phyloP scores from a whole-genome alignment of 2,797 vertebrate genomes.

The Periparus ater region DNA sequence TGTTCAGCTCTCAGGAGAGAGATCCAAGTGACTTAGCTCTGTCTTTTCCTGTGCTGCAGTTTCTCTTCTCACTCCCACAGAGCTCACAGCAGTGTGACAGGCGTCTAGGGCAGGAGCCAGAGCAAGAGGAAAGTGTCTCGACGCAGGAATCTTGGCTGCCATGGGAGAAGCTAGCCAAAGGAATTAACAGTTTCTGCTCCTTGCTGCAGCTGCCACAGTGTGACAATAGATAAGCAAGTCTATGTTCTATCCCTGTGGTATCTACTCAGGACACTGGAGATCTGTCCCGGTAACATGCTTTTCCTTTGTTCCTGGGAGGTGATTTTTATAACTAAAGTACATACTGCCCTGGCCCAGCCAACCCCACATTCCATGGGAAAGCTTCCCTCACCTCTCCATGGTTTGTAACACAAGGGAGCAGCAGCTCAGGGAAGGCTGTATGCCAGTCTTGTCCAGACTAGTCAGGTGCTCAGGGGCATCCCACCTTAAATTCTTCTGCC shows the following conservation, averaged over 20 bases:
- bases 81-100: neutral
- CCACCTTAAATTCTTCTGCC: neutral
- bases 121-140: neutral
- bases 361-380: neutral
- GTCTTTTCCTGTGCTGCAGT: neutral
- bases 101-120: neutral
- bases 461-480: neutral
- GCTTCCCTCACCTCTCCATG: neutral
- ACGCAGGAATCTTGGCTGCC: neutral
- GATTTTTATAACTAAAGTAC: neutral
- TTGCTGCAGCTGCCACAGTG: neutral
- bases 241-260: neutral
- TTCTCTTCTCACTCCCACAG: neutral
- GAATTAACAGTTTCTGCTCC: neutral
- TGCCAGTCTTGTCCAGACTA: neutral
- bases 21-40: neutral
- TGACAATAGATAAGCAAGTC: neutral
- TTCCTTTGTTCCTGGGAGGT: neutral
- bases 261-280: neutral
- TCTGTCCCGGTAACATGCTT: fast-evolving
- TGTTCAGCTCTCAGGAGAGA: neutral
- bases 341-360: neutral
- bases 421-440: neutral
- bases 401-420: neutral
- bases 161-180: neutral